Conservation (phyloP, 2,888 invertebrate species). For the Euclidia mi region DNA sequence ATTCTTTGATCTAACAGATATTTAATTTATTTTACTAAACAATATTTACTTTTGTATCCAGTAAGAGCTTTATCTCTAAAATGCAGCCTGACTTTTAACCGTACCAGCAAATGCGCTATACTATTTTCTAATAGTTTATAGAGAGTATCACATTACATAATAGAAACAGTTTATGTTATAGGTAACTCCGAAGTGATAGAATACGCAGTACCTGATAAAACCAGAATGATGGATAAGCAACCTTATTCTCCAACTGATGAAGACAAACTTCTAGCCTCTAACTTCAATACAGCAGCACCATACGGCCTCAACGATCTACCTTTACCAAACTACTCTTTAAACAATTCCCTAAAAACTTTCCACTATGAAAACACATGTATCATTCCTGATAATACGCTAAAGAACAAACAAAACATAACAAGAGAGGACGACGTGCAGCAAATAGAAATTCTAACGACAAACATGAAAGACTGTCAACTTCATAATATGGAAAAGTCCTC, state of each 20-base stretch:
- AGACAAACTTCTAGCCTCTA: slow-evolving; percentile 85
- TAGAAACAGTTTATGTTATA: slow-evolving; percentile 65
- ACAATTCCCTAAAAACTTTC: slow-evolving; percentile 88
- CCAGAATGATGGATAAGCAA: slow-evolving; percentile 81
- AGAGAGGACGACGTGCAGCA: slow-evolving; percentile 86
- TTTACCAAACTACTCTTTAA: slow-evolving; percentile 90
- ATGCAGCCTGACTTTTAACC: no score
- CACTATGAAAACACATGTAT: slow-evolving; percentile 87
- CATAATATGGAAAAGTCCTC: slow-evolving; percentile 83
- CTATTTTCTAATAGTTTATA: not conserved
- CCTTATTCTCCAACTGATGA: slow-evolving; percentile 88
- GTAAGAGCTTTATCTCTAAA: no score
- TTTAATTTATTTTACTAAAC: no score
- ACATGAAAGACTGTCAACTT: slow-evolving; percentile 85
- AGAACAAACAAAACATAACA: slow-evolving; percentile 82
- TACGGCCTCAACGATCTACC: slow-evolving; percentile 86
- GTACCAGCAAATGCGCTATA: no score
- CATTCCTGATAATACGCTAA: slow-evolving; percentile 83
- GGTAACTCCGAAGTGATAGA: slow-evolving; percentile 85
- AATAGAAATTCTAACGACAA: slow-evolving; percentile 82
- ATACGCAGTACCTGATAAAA: slow-evolving; percentile 88
- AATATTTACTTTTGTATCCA: no score
- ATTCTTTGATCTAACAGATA: no score
- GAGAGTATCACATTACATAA: slow-evolving; percentile 31
- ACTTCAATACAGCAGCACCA: slow-evolving; percentile 77